A percentile compares a stretch with the other conserved stretches of the same genome.
Evolutionary conservation across 2,797 vertebrate genomes (phyloP).

Genomic region (Pygocentrus nattereri): DNA sequence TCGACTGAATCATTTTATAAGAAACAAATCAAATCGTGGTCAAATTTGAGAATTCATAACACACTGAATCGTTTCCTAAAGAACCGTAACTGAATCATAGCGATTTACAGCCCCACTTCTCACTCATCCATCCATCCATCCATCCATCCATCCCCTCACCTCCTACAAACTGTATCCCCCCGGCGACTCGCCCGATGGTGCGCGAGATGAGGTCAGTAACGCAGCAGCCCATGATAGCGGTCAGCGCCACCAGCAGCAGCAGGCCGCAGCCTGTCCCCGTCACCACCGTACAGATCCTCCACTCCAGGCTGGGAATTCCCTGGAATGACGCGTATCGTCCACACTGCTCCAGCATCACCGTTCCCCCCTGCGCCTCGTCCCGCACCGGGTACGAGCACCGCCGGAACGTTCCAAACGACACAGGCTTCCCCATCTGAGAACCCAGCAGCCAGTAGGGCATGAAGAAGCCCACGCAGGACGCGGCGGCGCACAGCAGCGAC

Average conservation of each 20-base stretch:
- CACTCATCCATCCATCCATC: neutral
- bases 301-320: constrained; percentile 93
- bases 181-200: constrained; percentile 93
- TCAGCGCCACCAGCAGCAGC: constrained; percentile 94
- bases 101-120: no score
- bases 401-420: constrained; percentile 96
- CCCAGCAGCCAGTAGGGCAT: constrained; percentile 95
- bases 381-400: constrained; percentile 95
- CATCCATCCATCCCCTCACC: constrained; percentile 81
- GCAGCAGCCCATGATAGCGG: constrained; percentile 95
- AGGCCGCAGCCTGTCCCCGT: constrained; percentile 95
- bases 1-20: neutral
- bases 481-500: constrained; percentile 89
- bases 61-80: neutral
- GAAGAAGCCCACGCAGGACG: constrained; percentile 90
- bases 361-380: constrained; percentile 89
- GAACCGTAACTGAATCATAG: neutral
- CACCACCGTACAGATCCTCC: constrained; percentile 95
- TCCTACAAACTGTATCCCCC: constrained; percentile 95
- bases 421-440: constrained; percentile 90
- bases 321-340: constrained; percentile 96
- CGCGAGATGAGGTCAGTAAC: constrained; percentile 96
- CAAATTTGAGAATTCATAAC: no score
- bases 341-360: constrained; percentile 97
- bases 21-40: no score